Evolutionary conservation across 2,797 vertebrate species (phyloP), one percentile per base, ranked within the genome.

Genomic region (Leuciscus waleckii): DNA sequence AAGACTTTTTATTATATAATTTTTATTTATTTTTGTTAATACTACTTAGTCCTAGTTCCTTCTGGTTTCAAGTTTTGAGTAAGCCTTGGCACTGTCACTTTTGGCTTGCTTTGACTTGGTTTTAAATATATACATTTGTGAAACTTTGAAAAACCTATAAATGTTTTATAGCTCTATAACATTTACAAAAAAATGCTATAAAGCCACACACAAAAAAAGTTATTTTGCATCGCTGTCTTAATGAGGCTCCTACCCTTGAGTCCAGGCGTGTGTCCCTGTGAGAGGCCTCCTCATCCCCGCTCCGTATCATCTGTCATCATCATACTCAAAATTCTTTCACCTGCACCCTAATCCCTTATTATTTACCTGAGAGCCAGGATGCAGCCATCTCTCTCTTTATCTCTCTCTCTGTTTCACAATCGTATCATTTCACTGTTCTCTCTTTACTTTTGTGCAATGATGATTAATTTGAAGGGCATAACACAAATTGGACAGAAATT

Each of bases 351-450:
- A 95, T 95, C 93, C 92, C 88, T 91, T 92, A 92, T 94, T 94
- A 94, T 85, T 85, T 92, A 93, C 90, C 91, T 93, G 92, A 95
- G 93, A 94, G 93, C 91, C 93, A 91, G 92, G 91, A 92, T 94
- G 93, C 93, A 93, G 92, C 89, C 88, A 87, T 63, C 61, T 37
- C 76, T 65, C 29, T 56, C 69, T 54, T 6, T 29, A 10, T 21
- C 23, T 69, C 58, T 19, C 63, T 51, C 23, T 61, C 65, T 75
- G 37, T 43, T 69, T 51, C 74, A 32, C 35, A 87, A 61, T 73
- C 13, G 23, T 83, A 80, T 83, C 29, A 81, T 76, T 89, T 76
- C 51, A 86, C 78, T 76, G 39, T 81, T 79, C 61, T 26, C 61
- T 77, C 26, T 77, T 76, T 46, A 63, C 82, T 23, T 81, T 58